These are phyloP conservation scores for Etheostoma nigrum DNA, from an alignment of 2,797 vertebrate species.

Conservation along the genomic window DNA sequence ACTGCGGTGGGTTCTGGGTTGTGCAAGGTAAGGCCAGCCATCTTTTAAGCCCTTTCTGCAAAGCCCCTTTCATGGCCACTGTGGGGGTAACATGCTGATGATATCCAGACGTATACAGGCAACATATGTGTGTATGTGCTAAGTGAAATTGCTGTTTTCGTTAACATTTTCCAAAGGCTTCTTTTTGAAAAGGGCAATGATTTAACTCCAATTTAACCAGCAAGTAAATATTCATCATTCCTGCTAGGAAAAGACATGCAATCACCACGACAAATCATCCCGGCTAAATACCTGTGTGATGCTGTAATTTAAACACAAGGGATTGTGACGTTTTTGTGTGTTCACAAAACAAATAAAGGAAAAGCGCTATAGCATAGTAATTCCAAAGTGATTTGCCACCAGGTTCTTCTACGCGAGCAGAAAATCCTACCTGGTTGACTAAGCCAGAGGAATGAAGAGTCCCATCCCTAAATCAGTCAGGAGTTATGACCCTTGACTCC, in stretches of 20 bases:
- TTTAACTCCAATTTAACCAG: slow-evolving; percentile 18
- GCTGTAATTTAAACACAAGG: slow-evolving; percentile 19
- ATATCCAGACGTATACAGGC: slow-evolving; percentile 33
- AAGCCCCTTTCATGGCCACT: slow-evolving; percentile 42
- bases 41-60: slow-evolving; percentile 53
- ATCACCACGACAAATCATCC: slow-evolving; percentile 28
- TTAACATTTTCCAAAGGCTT: slow-evolving; percentile 23
- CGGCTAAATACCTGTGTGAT: slow-evolving; percentile 13
- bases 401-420: slow-evolving; percentile 10
- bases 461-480: slow-evolving; percentile 21
- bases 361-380: neutral
- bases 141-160: slow-evolving; percentile 25
- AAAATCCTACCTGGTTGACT: slow-evolving; percentile 39
- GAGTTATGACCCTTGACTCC: slow-evolving; percentile 51
- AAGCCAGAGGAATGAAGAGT: slow-evolving; percentile 48
- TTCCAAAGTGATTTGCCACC: slow-evolving; percentile 21
- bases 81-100: slow-evolving; percentile 34
- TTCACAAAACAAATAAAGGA: slow-evolving; percentile 21
- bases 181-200: neutral
- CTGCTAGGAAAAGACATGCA: slow-evolving; percentile 11
- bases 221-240: slow-evolving; percentile 41
- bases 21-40: slow-evolving; percentile 56
- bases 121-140: slow-evolving; percentile 11
- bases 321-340: slow-evolving; percentile 11
- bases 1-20: slow-evolving; percentile 58